These are phyloP conservation scores for Temnothorax longispinosus DNA, from an alignment of 1,140 invertebrate species.

Conservation along the genomic window DNA sequence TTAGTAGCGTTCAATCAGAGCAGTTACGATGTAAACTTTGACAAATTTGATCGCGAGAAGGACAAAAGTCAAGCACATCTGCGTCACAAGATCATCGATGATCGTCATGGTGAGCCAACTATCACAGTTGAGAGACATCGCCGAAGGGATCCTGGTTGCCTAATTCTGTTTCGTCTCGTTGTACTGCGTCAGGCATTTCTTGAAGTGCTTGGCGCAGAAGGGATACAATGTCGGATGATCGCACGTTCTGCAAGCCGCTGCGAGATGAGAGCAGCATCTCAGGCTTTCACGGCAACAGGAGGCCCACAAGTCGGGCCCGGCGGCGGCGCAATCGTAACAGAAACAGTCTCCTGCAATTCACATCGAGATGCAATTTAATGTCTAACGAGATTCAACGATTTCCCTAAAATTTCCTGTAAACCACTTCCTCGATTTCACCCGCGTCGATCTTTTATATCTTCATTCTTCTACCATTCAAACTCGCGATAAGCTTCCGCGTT, in stretches of 20 bases:
- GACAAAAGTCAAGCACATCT: not conserved
- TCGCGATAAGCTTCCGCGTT: conserved; percentile 3
- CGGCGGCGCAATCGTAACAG: conserved; percentile 83
- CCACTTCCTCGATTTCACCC: not conserved
- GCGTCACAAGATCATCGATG: not conserved
- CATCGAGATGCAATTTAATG: not conserved
- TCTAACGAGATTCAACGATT: not conserved
- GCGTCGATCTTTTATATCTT: not conserved
- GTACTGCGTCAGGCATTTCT: conserved; percentile 80
- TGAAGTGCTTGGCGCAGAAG: conserved; percentile 85
- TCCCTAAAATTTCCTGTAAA: not conserved
- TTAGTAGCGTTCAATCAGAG: not conserved
- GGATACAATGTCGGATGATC: conserved; percentile 81
- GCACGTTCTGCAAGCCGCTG: conserved; percentile 84
- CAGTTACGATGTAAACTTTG: not conserved
- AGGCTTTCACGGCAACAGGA: conserved; percentile 83
- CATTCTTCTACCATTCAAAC: not conserved
- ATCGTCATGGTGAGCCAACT: conserved; percentile 27
- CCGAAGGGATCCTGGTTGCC: not conserved
- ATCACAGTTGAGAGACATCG: conserved; percentile 30
- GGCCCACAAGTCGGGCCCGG: conserved; percentile 83
- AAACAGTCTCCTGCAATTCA: conserved; percentile 83
- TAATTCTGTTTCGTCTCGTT: conserved; percentile 75
- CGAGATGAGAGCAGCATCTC: conserved; percentile 84
- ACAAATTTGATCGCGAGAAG: not conserved